A percentile compares a stretch with the other conserved stretches of the same genome.
Conservation (phyloP, 2,888 invertebrate species). For the Hyposoter dolosus region DNA sequence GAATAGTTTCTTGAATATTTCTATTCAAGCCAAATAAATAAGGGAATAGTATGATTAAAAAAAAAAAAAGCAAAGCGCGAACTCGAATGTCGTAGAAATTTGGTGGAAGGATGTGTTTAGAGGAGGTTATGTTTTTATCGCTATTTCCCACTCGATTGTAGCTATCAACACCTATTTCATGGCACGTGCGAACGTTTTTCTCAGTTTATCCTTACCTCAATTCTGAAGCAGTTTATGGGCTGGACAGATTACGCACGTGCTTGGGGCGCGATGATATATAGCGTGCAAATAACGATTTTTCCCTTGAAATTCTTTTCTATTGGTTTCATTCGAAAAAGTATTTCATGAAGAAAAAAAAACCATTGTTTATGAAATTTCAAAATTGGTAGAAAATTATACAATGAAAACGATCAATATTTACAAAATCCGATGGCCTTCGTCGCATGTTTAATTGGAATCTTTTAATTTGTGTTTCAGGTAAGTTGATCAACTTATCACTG, state of each 20-base stretch:
- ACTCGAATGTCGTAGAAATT: background rate
- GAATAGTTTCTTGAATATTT: background rate
- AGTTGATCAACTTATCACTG: slow-evolving; percentile 29
- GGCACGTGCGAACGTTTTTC: slow-evolving; percentile 22
- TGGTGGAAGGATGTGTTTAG: background rate
- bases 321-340: background rate
- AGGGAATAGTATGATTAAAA: background rate
- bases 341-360: background rate
- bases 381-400: background rate
- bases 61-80: background rate
- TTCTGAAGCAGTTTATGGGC: slow-evolving; percentile 28
- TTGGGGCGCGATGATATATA: background rate
- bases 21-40: background rate
- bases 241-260: slow-evolving; percentile 32
- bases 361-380: background rate
- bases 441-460: background rate
- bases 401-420: background rate
- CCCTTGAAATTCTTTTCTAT: background rate
- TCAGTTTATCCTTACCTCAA: slow-evolving; percentile 23
- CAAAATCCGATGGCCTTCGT: too few relatives aligned
- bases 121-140: slow-evolving; percentile 5
- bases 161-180: slow-evolving; percentile 17
- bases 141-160: slow-evolving; percentile 19
- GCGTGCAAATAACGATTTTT: slow-evolving; percentile 1
- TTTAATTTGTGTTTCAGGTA: slow-evolving; percentile 47